Evolutionary conservation across 2,888 invertebrate species (phyloP).

Genomic region (Lycaena phlaeas): DNA sequence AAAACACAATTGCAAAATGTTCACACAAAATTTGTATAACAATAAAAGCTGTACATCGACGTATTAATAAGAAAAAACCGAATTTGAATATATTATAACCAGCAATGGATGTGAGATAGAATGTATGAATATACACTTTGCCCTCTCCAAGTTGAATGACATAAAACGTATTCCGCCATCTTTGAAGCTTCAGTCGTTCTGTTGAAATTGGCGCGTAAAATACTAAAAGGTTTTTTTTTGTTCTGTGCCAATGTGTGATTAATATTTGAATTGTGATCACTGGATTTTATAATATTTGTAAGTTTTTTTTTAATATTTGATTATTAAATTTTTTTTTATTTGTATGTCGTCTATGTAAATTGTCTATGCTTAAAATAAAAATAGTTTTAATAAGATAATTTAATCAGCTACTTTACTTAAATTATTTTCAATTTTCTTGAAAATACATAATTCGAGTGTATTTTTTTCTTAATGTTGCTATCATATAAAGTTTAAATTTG

Average conservation of each 20-base stretch:
- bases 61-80: neutral
- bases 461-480: too few relatives aligned
- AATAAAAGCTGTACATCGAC: too few relatives aligned
- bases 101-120: neutral
- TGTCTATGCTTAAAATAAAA: neutral
- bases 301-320: neutral
- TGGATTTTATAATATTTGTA: neutral
- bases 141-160: constrained; percentile 7
- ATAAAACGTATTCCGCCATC: constrained; percentile 9
- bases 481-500: too few relatives aligned
- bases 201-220: constrained; percentile 10
- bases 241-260: constrained; percentile 4
- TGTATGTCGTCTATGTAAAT: too few relatives aligned
- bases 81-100: neutral
- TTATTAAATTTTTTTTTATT: too few relatives aligned
- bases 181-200: constrained; percentile 1
- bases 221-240: constrained; percentile 1
- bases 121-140: neutral
- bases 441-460: too few relatives aligned
- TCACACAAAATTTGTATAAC: too few relatives aligned
- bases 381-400: neutral
- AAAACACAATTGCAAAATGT: neutral
- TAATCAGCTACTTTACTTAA: too few relatives aligned
- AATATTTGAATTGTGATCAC: neutral
- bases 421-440: too few relatives aligned